Base-by-base conservation (phyloP, 2,797 vertebrate species). In the Lepus townsendii region DNA sequence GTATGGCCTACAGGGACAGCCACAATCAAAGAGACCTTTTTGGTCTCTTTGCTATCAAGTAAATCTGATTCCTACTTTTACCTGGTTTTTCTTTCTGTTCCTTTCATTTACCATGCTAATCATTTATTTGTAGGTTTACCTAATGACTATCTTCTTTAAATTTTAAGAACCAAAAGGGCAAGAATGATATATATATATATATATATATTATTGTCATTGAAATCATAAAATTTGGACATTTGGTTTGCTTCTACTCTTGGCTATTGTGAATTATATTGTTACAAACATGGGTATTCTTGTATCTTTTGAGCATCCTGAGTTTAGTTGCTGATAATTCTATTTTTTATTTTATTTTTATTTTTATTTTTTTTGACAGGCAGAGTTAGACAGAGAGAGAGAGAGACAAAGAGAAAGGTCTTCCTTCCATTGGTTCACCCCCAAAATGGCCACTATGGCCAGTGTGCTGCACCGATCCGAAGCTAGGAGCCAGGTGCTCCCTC, bases 51-150 rank as follows among this genome's bases (percentile, higher is more conserved):
- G 27, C 38, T 52, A 62, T 22, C 5, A n/a, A 2, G 38, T 10
- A 50, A 47, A 20, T 78, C 65, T 42, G 24, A 69, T 35, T 38
- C 32, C 71, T 71, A 47, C 24, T 3, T 60, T 79, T 4, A 79
- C 22, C 12, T 73, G 32, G 14, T 83, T n/a, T 50, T 19, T 17
- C 8, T 88, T 90, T n/a, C 52, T 47, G 42, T 75, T 95, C 2
- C 3, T 80, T 84, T 90, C 50, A 79, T 92, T 79, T 68, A 22
- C 7, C 42, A 19, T 17, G 19, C 13, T 80, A 62, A 73, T 52
- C 19, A 90, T 80, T 88, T 42, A 62, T 75, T 75, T 93, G 60
- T 9, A 80, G 27, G 19, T 90, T 86, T 90, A 85, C 54, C 62
- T 54, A 78, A 86, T 90, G 60, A 75, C 17, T 47, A 32, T 50